Evolutionary conservation across 1,140 invertebrate genomes (phyloP), one percentile per base, ranked within the genome.

Genomic region (Thalassaphorura encarpata): DNA sequence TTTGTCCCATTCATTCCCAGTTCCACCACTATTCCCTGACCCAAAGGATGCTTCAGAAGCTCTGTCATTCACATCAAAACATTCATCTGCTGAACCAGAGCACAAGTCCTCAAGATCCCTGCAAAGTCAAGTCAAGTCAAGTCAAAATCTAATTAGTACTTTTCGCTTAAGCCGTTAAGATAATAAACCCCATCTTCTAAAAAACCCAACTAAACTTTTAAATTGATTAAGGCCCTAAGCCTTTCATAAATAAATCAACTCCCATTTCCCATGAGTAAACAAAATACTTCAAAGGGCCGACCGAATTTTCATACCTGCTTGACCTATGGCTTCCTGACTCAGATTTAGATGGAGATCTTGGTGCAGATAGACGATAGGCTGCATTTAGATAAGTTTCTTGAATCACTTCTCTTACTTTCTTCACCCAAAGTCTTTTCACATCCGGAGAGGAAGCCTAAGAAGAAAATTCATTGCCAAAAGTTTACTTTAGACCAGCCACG

Each of bases 391-490:
- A 96, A 16, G 90, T 90, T 74, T 97, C 94, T 75, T 97, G 87
- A 67, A 97, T 95, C 15, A 97, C 86, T 72, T 97, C 91, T 45
- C 93, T 75, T 28, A 97, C 75, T 67, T 93, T 86, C 67, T 92
- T 92, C 33, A 97, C 92, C 94, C 95, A 98, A 3, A 83, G 76
- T 67, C 94, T 90, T 72, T 97, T 97, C 2, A 83, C 84, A 56
- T 97, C 93, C 39, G 96, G 75, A 46, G 83, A 88, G 50, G 83
- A 84, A 0, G 90, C 87, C 69, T 80, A 58, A 8, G 42, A 24
- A 26, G 15, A 4, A 51, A 51, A 6, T 13, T 51, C 8, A 51
- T 6, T 8, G 11, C 6, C 6, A 15, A 8, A 18, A 13, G 42
- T 45, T 6, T 45, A 45, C 15, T 24, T 48, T 15, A 27, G 15